Conservation (phyloP, 2,113 vertebrate species). For the Actenoides hombroni region DNA sequence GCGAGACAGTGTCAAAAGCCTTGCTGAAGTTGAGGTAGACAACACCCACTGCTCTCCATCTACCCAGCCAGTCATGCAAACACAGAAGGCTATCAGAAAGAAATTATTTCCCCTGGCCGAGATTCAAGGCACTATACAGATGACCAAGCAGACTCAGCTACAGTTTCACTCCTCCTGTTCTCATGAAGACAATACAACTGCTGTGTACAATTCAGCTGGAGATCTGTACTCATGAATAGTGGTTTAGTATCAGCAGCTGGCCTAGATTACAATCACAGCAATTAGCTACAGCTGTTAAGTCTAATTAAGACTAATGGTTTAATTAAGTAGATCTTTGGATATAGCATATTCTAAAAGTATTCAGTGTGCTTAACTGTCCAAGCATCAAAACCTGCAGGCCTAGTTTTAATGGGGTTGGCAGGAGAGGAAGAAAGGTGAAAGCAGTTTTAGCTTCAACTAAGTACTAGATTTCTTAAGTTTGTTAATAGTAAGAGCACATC, state of each 20-base stretch:
- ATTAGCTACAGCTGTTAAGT: conserved; percentile 14
- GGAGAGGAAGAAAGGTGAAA: background rate
- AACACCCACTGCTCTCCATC: background rate
- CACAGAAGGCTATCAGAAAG: background rate
- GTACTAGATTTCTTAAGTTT: background rate
- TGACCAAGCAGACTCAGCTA: background rate
- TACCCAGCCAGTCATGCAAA: background rate
- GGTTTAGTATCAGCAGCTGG: background rate
- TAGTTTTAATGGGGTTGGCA: background rate
- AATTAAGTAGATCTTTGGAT: conserved; percentile 19
- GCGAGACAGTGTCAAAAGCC: background rate
- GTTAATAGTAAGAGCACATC: background rate
- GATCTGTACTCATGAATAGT: background rate
- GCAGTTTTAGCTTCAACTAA: background rate
- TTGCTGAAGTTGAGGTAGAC: background rate
- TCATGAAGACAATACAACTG: background rate
- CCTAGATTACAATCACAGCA: background rate
- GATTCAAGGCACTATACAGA: background rate
- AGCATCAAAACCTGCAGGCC: background rate
- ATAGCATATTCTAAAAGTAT: background rate
- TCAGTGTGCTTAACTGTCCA: background rate
- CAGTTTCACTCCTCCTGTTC: background rate
- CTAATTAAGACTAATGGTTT: conserved; percentile 38
- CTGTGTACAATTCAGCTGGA: background rate
- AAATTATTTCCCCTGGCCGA: background rate